Percentiles rank a stretch among this genome's conserved stretches.
These are phyloP conservation scores for Pyralis farinalis DNA, from an alignment of 2,888 invertebrate genomes.

Conservation along the genomic window DNA sequence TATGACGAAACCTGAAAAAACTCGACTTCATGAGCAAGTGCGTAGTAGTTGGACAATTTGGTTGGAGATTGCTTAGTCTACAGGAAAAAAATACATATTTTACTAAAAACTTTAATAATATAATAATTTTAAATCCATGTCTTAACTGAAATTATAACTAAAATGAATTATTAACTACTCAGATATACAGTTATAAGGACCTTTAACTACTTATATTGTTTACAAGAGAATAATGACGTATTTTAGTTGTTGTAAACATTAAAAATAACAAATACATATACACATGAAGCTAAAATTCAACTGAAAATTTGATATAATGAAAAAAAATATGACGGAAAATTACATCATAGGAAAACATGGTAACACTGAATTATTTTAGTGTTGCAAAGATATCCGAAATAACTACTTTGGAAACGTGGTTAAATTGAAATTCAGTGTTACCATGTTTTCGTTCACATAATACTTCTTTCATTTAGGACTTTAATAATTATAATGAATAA, in stretches of 20 bases:
- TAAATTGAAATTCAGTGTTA: too few relatives aligned
- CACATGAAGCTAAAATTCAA: not conserved
- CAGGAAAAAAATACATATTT: slow-evolving; percentile 10
- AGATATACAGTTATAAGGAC: slow-evolving; percentile 17
- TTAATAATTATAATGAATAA: not conserved
- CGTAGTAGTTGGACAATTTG: too few relatives aligned
- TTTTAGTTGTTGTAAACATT: not conserved
- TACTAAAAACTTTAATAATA: slow-evolving; percentile 16
- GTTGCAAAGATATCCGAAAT: too few relatives aligned
- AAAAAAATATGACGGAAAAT: too few relatives aligned
- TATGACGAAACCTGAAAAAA: too few relatives aligned
- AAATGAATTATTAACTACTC: slow-evolving; percentile 15
- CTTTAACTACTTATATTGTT: slow-evolving; percentile 7
- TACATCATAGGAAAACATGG: too few relatives aligned
- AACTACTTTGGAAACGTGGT: too few relatives aligned
- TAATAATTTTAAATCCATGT: slow-evolving; percentile 7
- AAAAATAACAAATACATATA: not conserved
- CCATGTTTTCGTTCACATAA: too few relatives aligned
- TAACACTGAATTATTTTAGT: too few relatives aligned
- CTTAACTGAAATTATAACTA: slow-evolving; percentile 12
- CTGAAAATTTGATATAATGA: too few relatives aligned
- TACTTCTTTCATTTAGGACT: not conserved
- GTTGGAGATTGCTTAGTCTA: too few relatives aligned
- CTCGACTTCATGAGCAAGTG: too few relatives aligned
- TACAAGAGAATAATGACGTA: slow-evolving; percentile 8